Conservation (phyloP, 64 coral and sea anemone species). For the Catalaphyllia jardinei region DNA sequence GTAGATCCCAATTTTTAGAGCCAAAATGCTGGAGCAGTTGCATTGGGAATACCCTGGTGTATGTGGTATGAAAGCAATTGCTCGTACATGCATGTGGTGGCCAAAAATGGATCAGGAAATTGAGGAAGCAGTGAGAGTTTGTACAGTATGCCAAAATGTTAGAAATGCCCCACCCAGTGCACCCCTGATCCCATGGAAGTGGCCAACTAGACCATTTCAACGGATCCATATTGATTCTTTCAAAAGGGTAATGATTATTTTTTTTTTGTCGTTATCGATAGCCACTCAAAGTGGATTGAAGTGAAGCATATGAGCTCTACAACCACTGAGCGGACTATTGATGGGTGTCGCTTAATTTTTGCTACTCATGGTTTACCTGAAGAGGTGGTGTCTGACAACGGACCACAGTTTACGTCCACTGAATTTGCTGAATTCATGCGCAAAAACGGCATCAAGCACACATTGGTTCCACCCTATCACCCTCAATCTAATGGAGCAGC, state of each 20-base stretch:
- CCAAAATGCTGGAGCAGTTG: slow-evolving; percentile 4
- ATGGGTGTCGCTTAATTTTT: no score
- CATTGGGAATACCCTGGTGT: no score
- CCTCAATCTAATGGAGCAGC: slow-evolving; percentile 58
- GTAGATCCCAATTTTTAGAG: not conserved
- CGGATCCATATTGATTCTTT: slow-evolving; percentile 60
- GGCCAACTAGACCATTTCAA: slow-evolving; percentile 67
- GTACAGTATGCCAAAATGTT: slow-evolving; percentile 55
- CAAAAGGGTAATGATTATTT: slow-evolving; percentile 55
- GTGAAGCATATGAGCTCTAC: no score
- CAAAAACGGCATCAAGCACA: slow-evolving; percentile 54
- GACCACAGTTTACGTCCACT: no score
- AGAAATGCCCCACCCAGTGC: slow-evolving; percentile 43
- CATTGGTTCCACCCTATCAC: slow-evolving; percentile 35
- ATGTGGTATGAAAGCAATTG: no score
- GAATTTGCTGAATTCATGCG: no score
- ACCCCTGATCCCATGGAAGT: slow-evolving; percentile 65
- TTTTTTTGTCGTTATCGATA: not conserved
- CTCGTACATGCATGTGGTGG: slow-evolving; percentile 66
- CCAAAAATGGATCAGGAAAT: slow-evolving; percentile 69
- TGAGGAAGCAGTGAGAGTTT: slow-evolving; percentile 35
- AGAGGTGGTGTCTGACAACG: no score
- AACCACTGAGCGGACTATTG: no score
- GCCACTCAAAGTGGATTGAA: no score
- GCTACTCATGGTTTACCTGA: no score